phyloP scores from a whole-genome alignment of 2,797 vertebrate genomes.

The Pangasius djambal region DNA sequence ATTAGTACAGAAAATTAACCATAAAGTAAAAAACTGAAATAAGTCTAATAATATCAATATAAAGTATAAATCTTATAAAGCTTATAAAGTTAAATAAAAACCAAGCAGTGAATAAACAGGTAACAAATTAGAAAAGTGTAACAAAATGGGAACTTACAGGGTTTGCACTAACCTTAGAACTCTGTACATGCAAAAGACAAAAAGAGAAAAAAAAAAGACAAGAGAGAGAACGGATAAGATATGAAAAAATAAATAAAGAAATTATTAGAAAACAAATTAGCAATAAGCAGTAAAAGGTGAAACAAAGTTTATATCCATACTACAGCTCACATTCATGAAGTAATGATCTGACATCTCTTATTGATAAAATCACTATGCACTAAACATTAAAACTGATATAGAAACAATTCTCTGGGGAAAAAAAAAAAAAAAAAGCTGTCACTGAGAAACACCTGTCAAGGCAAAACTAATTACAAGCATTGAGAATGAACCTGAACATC shows the following conservation, averaged over 20 bases:
- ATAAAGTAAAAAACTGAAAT: neutral
- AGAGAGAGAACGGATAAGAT: constrained; percentile 87
- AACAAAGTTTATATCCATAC: neutral
- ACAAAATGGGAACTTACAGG: constrained; percentile 89
- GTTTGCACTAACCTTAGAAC: constrained; percentile 99
- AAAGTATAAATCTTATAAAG: neutral
- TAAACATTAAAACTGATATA: neutral
- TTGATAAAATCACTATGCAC: neutral
- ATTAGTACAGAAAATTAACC: neutral
- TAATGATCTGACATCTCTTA: neutral
- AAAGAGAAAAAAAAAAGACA: constrained; percentile 84
- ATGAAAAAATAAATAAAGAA: constrained; percentile 69
- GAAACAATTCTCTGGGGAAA: neutral
- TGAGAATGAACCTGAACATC: neutral
- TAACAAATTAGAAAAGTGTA: constrained; percentile 65
- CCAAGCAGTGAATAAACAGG: constrained; percentile 16
- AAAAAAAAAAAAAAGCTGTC: neutral
- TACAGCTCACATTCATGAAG: neutral
- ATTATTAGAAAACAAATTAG: neutral
- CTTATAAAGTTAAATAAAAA: neutral
- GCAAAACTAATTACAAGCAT: neutral
- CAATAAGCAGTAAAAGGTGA: neutral
- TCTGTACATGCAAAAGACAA: constrained; percentile 96
- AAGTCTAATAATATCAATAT: constrained; percentile 61
- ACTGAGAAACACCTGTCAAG: neutral